Evolutionary conservation across 1,140 invertebrate species (phyloP).

Genomic region (Drosophila insularis): DNA sequence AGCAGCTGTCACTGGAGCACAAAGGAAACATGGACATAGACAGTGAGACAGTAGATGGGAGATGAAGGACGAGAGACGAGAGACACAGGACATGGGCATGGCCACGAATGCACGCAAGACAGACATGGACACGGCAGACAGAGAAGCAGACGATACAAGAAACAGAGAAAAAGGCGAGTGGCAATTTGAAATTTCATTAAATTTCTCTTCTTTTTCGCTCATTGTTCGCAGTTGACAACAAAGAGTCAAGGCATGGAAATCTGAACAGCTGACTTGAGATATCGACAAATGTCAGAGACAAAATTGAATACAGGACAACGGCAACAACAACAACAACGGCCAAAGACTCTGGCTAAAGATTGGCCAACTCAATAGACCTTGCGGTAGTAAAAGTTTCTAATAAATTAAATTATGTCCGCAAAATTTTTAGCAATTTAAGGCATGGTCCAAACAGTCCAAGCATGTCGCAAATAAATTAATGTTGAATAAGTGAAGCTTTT

Average conservation of each 20-base stretch:
- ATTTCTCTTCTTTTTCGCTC: conserved; percentile 58
- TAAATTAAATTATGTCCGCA: conserved; percentile 61
- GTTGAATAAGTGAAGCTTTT: conserved; percentile 53
- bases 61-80: neutral
- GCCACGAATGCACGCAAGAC: conserved; percentile 10
- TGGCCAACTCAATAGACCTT: conserved; percentile 23
- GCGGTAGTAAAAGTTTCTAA: conserved; percentile 43
- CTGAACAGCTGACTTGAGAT: conserved; percentile 47
- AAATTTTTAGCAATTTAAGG: conserved; percentile 32
- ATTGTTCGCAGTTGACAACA: conserved; percentile 41
- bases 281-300: conserved; percentile 4
- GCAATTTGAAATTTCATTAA: conserved; percentile 79
- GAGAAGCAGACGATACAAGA: neutral
- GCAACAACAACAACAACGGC: neutral
- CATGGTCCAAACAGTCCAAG: neutral
- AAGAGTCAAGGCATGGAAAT: conserved; percentile 47
- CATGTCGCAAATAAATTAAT: conserved; percentile 54
- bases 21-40: conserved; percentile 50
- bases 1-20: conserved; percentile 75
- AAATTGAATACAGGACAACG: neutral
- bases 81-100: neutral
- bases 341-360: neutral
- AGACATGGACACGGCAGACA: conserved; percentile 7
- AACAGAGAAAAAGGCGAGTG: conserved; percentile 48
- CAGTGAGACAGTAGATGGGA: neutral